Evolutionary conservation across 2,888 invertebrate species (phyloP), one percentile per base, ranked within the genome.

Genomic region (Subacronicta megacephala): DNA sequence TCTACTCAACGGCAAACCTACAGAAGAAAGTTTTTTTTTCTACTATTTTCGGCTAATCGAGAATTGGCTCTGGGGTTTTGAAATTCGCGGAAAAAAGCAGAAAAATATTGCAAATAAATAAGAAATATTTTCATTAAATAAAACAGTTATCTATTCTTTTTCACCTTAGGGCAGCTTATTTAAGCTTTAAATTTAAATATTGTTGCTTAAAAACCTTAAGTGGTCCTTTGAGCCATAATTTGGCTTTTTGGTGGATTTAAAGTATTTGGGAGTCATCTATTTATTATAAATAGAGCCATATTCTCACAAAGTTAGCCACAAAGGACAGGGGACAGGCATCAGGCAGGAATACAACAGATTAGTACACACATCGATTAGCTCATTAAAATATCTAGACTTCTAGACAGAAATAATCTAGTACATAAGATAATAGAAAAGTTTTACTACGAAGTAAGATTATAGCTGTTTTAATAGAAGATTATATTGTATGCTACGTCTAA

Each of bases 1-100:
- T 89, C 95, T 95, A 93, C 95, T 95, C 92, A 95, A 96, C 93
- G 95, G 95, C 90, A 95, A 95, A 90, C 95, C 95, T 93, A 95
- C 90, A 92, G 90, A 87, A 92, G 84, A 92, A 90, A 87, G 78
- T 79, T 26, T 80, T 81, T 83, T 82, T 83, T 82, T 83, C 87
- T 85, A 71, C 82, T 81, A 64, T 79, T 75, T 78, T 79, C 79
- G 81, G 80, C 84, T 83, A 65, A n/a, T 44, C 76, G 85, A 88
- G 87, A 85, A 83, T 70, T 80, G 84, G 85, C 87, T 88, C 87
- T 62, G 1, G 7, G 10, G 31, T 44, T 17, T 23, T 1, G 17
- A 3, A 18, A 18, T 18, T 12, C 18, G 10, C 16, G 37, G 10
- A 10, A 10, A 36, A 10, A 15, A 16, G 10, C 15, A 37, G 15